Conservation (phyloP, 2,888 invertebrate species). For the Lucinisca nassula region DNA sequence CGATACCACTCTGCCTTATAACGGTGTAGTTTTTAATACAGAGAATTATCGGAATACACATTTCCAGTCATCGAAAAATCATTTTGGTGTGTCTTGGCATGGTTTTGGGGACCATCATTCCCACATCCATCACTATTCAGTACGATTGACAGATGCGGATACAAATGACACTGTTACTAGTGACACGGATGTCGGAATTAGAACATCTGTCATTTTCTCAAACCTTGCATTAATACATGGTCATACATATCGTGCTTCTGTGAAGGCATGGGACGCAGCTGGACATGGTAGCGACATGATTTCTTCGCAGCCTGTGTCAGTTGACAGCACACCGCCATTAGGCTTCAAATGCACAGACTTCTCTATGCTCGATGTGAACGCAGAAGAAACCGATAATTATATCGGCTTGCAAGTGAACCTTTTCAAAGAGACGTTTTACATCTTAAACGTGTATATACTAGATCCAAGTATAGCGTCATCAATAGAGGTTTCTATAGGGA, state of each 20-base stretch:
- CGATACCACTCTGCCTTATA: slow-evolving; percentile 60
- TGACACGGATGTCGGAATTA: slow-evolving; percentile 32
- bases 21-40: slow-evolving; percentile 67
- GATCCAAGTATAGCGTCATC: neutral
- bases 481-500: neutral
- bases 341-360: slow-evolving; percentile 32
- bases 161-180: neutral
- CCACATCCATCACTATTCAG: slow-evolving; percentile 43
- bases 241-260: slow-evolving; percentile 34
- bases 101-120: slow-evolving; percentile 70
- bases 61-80: slow-evolving; percentile 40
- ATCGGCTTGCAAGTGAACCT: neutral
- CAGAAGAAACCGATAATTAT: neutral
- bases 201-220: slow-evolving; percentile 8
- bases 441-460: neutral
- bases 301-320: slow-evolving; percentile 22
- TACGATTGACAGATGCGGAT: slow-evolving; percentile 31
- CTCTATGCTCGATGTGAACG: slow-evolving; percentile 29
- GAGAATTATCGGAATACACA: slow-evolving; percentile 30
- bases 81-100: slow-evolving; percentile 64
- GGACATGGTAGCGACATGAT: slow-evolving; percentile 45
- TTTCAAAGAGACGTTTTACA: neutral
- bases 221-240: slow-evolving; percentile 20
- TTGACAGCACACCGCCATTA: too few relatives aligned
- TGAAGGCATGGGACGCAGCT: slow-evolving; percentile 61